phyloP scores from a whole-genome alignment of 1,140 invertebrate genomes.

The Drosophila paulistorum region DNA sequence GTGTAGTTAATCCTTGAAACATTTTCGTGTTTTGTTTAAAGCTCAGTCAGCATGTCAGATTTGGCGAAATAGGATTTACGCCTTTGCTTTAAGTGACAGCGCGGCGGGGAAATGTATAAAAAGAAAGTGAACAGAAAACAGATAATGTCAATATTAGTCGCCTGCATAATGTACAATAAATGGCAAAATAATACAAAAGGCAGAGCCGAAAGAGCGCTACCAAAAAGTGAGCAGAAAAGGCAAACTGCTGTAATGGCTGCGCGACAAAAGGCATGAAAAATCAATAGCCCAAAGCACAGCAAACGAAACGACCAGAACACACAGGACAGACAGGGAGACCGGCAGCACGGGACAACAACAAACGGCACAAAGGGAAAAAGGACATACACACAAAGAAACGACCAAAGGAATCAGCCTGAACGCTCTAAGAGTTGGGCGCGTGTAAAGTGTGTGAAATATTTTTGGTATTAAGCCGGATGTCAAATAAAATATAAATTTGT shows the following conservation, averaged over 20 bases:
- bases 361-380: constrained; percentile 19
- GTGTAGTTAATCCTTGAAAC: constrained; percentile 17
- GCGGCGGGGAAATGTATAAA: constrained; percentile 31
- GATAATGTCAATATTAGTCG: constrained; percentile 83
- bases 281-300: constrained; percentile 66
- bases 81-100: constrained; percentile 59
- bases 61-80: constrained; percentile 62
- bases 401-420: not conserved
- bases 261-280: constrained; percentile 65
- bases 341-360: not conserved
- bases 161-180: constrained; percentile 82
- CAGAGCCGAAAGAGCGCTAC: constrained; percentile 26
- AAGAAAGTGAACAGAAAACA: constrained; percentile 64
- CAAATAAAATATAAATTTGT: constrained; percentile 82
- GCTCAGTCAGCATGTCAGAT: constrained; percentile 20
- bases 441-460: constrained; percentile 63
- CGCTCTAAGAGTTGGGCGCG: not conserved
- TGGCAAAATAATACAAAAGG: constrained; percentile 81
- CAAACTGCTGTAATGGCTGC: constrained; percentile 2
- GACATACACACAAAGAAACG: constrained; percentile 19
- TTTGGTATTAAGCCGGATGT: constrained; percentile 69
- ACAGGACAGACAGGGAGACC: constrained; percentile 21
- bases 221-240: not conserved
- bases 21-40: constrained; percentile 47
- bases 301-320: constrained; percentile 26